Evolutionary conservation across 2,797 vertebrate genomes (phyloP).

Genomic region (Syngnathus acus): DNA sequence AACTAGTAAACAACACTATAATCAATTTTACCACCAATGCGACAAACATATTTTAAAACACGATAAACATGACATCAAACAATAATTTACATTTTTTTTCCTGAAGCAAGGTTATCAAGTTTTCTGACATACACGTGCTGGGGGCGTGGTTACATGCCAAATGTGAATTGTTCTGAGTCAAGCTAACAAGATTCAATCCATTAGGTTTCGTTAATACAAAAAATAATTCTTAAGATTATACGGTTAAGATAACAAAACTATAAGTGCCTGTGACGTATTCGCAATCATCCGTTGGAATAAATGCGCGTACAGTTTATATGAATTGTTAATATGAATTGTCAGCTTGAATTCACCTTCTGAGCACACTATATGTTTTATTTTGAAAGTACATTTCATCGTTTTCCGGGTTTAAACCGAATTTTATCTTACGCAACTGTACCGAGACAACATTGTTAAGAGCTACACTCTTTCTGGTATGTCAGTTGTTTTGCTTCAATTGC

Average conservation of each 20-base stretch:
- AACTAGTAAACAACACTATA: no score
- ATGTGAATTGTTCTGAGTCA: no score
- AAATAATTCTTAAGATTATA: background rate
- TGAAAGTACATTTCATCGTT: background rate
- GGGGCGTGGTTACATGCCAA: background rate
- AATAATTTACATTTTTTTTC: background rate
- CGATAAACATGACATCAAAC: background rate
- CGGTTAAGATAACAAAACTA: background rate
- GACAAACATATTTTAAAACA: background rate
- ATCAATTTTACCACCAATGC: background rate
- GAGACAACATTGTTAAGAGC: constrained; percentile 22
- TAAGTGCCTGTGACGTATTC: background rate
- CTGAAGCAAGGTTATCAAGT: background rate
- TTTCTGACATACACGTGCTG: background rate
- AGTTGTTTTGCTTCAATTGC: background rate
- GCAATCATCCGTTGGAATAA: background rate
- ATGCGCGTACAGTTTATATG: no score
- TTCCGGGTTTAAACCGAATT: background rate
- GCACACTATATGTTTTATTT: constrained; percentile 24
- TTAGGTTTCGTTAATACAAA: background rate
- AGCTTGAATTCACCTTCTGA: background rate
- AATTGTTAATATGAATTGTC: background rate
- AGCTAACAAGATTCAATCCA: background rate
- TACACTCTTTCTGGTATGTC: constrained; percentile 34
- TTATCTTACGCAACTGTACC: constrained; percentile 16